phyloP scores from a whole-genome alignment of 2,113 vertebrate genomes.

The Hoplias malabaricus region DNA sequence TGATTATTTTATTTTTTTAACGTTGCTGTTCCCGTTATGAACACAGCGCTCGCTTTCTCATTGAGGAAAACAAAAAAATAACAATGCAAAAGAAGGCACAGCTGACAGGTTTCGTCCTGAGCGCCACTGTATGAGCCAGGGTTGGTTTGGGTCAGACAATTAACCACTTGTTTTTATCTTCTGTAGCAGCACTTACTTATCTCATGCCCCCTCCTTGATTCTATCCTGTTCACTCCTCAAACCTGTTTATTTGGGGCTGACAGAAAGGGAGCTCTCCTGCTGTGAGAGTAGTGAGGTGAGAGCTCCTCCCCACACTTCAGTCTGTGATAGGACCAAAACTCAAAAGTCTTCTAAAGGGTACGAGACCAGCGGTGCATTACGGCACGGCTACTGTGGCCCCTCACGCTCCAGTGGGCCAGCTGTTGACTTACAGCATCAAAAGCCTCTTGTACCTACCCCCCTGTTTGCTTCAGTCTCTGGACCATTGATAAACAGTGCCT shows the following conservation, averaged over 20 bases:
- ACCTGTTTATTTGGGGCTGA: background rate
- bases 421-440: background rate
- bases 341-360: background rate
- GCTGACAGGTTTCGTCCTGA: background rate
- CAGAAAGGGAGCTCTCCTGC: conserved; percentile 10
- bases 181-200: conserved; percentile 5
- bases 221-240: background rate
- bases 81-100: conserved; percentile 32
- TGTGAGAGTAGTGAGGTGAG: background rate
- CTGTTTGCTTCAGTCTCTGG: background rate
- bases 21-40: background rate
- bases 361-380: background rate
- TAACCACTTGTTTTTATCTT: conserved; percentile 26
- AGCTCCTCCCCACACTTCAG: background rate
- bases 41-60: conserved; percentile 17
- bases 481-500: background rate
- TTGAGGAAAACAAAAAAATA: conserved; percentile 20
- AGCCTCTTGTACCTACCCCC: background rate
- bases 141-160: conserved; percentile 27
- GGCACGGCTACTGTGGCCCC: background rate
- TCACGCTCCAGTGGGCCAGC: background rate
- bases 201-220: background rate
- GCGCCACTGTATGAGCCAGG: background rate
- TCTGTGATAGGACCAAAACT: background rate
- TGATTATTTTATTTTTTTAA: too few relatives aligned